Percentiles rank a stretch among this genome's conserved stretches.
Conservation (phyloP, 2,797 vertebrate genomes). For the Premnoplex brunnescens region DNA sequence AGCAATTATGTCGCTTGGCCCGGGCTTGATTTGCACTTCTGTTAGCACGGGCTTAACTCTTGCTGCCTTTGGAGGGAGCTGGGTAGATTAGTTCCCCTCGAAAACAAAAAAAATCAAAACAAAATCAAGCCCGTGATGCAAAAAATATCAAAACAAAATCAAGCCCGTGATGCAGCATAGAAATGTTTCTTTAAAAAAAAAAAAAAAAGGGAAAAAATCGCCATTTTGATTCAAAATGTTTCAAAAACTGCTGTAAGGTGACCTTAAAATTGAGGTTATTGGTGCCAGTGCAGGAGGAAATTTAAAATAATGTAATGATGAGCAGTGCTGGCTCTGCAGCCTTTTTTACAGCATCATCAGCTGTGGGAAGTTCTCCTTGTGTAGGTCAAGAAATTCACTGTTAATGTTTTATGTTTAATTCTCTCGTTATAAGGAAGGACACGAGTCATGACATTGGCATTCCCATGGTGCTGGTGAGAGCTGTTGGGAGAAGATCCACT, state of each 20-base stretch:
- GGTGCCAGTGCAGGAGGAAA: neutral
- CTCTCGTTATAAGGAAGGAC: neutral
- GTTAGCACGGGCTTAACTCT: neutral
- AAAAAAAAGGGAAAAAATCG: rapidly evolving
- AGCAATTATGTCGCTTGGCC: constrained; percentile 8
- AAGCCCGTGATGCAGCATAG: neutral
- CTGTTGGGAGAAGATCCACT: neutral
- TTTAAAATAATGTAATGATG: neutral
- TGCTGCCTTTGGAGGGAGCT: neutral
- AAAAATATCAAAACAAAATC: neutral
- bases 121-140: neutral
- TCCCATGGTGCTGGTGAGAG: neutral
- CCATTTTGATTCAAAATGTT: neutral
- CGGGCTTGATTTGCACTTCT: constrained; percentile 8
- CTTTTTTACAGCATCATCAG: neutral
- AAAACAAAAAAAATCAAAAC: neutral
- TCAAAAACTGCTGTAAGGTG: neutral
- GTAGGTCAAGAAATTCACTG: neutral
- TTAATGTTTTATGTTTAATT: neutral
- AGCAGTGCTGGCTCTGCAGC: neutral
- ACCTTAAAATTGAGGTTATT: neutral
- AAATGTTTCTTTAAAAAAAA: neutral
- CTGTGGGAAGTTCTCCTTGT: neutral
- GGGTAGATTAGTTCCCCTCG: neutral
- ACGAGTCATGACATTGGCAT: rapidly evolving